These are phyloP conservation scores for Rhabdornis inornatus DNA, from an alignment of 2,113 vertebrate species.

Conservation along the genomic window DNA sequence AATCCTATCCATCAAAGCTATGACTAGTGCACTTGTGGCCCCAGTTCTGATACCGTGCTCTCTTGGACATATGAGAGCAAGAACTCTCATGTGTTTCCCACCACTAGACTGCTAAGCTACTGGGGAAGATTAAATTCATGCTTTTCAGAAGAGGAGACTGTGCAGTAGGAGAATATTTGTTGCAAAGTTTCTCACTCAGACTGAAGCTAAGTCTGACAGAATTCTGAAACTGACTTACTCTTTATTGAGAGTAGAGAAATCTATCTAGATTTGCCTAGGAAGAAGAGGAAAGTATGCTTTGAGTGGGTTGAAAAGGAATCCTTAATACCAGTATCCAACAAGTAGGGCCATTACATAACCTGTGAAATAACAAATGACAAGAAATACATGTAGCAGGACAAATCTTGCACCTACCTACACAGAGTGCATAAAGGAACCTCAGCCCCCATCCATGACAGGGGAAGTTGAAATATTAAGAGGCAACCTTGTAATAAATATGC, in stretches of 20 bases:
- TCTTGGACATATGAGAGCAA: not conserved
- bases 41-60: not conserved
- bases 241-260: not conserved
- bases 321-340: not conserved
- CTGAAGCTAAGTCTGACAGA: not conserved
- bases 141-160: not conserved
- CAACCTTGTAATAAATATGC: not conserved
- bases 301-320: not conserved
- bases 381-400: not conserved
- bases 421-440: not conserved
- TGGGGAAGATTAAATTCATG: not conserved
- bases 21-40: not conserved
- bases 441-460: not conserved
- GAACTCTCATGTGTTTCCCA: not conserved
- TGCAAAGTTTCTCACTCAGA: not conserved
- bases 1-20: not conserved
- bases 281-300: not conserved
- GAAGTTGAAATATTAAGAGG: not conserved
- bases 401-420: not conserved
- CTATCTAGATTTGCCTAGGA: not conserved
- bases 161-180: not conserved
- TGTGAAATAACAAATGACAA: not conserved
- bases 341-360: not conserved
- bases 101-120: not conserved
- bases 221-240: not conserved